A percentile compares a stretch with the other conserved stretches of the same genome.
These are phyloP conservation scores for Bombyx mandarina DNA, from an alignment of 1,140 invertebrate genomes.

Conservation along the genomic window DNA sequence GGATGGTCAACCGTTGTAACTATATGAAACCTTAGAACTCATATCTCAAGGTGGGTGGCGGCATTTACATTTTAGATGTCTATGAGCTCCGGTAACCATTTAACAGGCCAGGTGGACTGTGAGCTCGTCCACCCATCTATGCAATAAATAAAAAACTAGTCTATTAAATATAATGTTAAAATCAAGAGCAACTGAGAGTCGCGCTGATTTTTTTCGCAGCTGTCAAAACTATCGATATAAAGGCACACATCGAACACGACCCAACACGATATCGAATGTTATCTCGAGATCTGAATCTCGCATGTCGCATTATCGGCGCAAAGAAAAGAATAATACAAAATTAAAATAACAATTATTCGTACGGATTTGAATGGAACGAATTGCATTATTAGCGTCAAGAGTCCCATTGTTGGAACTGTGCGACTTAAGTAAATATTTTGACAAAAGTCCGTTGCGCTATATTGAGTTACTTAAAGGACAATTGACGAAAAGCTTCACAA, in stretches of 20 bases:
- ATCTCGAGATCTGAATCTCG: slow-evolving; percentile 38
- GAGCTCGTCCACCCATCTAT: too few relatives aligned
- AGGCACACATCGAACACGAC: background rate
- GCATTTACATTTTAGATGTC: too few relatives aligned
- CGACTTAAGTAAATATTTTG: slow-evolving; percentile 64
- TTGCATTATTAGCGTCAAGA: slow-evolving; percentile 53
- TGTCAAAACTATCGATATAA: slow-evolving; percentile 1
- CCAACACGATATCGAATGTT: slow-evolving; percentile 18
- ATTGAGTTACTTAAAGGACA: slow-evolving; percentile 58
- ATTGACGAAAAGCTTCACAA: slow-evolving; percentile 10
- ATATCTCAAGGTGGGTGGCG: too few relatives aligned
- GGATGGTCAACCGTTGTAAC: too few relatives aligned
- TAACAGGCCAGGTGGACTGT: too few relatives aligned
- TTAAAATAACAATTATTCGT: slow-evolving; percentile 53
- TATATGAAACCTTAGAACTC: too few relatives aligned
- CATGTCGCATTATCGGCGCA: slow-evolving; percentile 30
- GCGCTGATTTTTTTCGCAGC: background rate
- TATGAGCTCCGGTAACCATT: too few relatives aligned
- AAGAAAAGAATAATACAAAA: slow-evolving; percentile 23
- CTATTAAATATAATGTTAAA: too few relatives aligned
- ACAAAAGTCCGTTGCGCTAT: slow-evolving; percentile 55
- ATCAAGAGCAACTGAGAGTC: too few relatives aligned
- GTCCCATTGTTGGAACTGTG: slow-evolving; percentile 40
- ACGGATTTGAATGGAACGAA: slow-evolving; percentile 39
- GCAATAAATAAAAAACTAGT: too few relatives aligned